Conservation (phyloP, 2,888 invertebrate species). For the Hydropsyche betteni region DNA sequence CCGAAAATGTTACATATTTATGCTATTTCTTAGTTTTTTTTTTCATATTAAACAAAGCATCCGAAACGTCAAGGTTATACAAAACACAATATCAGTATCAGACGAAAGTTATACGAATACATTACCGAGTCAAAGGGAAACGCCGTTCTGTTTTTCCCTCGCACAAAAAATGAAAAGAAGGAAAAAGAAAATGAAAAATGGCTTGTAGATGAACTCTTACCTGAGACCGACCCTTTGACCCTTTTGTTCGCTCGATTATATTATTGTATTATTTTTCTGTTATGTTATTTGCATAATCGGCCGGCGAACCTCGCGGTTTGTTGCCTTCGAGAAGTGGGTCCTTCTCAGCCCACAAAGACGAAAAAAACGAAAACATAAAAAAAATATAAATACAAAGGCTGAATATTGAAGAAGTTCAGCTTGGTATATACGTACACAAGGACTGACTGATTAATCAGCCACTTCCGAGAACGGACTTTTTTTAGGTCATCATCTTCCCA, state of each 20-base stretch:
- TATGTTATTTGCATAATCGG: slow-evolving; percentile 36
- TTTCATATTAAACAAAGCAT: too few species aligned
- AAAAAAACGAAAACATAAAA: background rate
- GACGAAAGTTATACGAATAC: too few species aligned
- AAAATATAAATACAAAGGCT: slow-evolving; percentile 11
- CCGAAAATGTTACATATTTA: too few species aligned
- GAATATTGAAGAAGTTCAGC: background rate
- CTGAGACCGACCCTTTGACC: slow-evolving; percentile 12
- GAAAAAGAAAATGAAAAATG: too few species aligned
- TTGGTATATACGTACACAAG: background rate
- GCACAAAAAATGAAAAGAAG: too few species aligned
- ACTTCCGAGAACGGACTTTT: slow-evolving; percentile 31
- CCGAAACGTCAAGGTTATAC: too few species aligned
- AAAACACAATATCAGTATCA: too few species aligned
- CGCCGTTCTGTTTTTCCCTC: too few species aligned
- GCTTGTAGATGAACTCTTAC: background rate
- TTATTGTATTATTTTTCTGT: background rate
- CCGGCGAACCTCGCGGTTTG: slow-evolving; percentile 28
- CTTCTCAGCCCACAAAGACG: slow-evolving; percentile 1
- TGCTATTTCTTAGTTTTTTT: too few species aligned
- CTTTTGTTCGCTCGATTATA: slow-evolving; percentile 15
- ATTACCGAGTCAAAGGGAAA: too few species aligned
- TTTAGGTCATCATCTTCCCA: slow-evolving; percentile 26
- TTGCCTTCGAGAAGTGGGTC: slow-evolving; percentile 12
- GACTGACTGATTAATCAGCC: slow-evolving; percentile 31